Conservation (phyloP, 2,113 vertebrate genomes). For the Origma solitaria region DNA sequence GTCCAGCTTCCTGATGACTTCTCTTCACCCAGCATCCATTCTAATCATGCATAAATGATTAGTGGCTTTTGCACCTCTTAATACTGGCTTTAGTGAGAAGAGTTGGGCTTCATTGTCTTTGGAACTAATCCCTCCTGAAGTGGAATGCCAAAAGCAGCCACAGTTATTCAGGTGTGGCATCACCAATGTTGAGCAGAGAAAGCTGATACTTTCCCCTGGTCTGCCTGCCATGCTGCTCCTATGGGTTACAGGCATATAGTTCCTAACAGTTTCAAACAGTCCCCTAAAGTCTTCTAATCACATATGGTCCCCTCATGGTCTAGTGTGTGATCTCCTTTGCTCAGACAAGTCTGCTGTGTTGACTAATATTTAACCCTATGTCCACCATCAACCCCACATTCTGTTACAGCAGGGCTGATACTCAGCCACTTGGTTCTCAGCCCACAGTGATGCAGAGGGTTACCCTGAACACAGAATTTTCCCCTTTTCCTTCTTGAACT, state of each 20-base stretch:
- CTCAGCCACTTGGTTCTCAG: background rate
- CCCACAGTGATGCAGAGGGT: background rate
- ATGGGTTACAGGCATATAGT: background rate
- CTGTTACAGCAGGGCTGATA: background rate
- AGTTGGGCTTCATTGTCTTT: background rate
- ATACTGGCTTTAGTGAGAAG: background rate
- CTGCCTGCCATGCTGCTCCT: background rate
- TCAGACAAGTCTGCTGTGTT: background rate
- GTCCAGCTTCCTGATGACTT: background rate
- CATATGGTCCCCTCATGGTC: background rate
- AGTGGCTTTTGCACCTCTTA: background rate
- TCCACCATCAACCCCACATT: background rate
- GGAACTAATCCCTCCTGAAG: background rate
- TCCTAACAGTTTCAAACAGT: background rate
- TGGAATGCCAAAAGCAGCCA: background rate
- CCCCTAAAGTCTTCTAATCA: background rate
- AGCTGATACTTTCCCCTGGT: background rate
- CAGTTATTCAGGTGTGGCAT: background rate
- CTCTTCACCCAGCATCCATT: background rate
- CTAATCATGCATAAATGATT: background rate
- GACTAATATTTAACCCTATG: background rate
- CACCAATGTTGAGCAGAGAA: background rate
- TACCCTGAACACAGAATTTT: background rate
- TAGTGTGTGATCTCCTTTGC: background rate
- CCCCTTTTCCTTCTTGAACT: background rate